Conservation (phyloP, 2,888 invertebrate genomes). For the Danaus chrysippus region DNA sequence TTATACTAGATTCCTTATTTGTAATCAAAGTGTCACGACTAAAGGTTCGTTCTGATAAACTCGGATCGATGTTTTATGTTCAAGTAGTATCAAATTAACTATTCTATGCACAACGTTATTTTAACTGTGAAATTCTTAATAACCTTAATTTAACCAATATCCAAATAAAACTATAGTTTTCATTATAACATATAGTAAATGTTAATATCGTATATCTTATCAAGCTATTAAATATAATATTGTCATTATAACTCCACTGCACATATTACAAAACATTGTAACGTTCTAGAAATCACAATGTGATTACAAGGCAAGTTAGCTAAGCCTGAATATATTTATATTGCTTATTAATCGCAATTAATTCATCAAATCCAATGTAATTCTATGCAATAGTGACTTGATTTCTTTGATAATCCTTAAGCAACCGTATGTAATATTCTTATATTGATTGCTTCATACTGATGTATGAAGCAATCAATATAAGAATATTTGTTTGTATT, state of each 20-base stretch:
- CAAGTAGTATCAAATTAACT: constrained; percentile 10
- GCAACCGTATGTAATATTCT: background rate
- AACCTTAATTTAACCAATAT: too few species aligned
- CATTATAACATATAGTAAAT: background rate
- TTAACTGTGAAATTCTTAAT: too few species aligned
- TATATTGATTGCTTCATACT: constrained; percentile 5
- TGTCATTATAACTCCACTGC: constrained; percentile 2
- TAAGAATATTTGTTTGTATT: too few species aligned
- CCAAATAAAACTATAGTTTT: too few species aligned
- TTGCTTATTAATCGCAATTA: constrained; percentile 26
- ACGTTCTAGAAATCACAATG: constrained; percentile 24
- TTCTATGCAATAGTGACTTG: constrained; percentile 11
- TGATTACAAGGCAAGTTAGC: constrained; percentile 24
- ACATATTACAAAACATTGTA: constrained; percentile 10
- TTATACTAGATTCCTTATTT: constrained; percentile 19
- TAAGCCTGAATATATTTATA: constrained; percentile 20
- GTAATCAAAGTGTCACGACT: constrained; percentile 25
- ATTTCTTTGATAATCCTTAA: constrained; percentile 4
- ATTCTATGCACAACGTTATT: too few species aligned
- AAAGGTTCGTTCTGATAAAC: constrained; percentile 28
- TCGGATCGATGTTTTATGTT: constrained; percentile 12
- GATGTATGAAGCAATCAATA: too few species aligned
- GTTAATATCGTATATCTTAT: background rate
- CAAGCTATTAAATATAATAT: background rate
- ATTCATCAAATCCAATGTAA: constrained; percentile 8